phyloP scores from a whole-genome alignment of 2,113 vertebrate genomes.

The Hemibates koningsi region DNA sequence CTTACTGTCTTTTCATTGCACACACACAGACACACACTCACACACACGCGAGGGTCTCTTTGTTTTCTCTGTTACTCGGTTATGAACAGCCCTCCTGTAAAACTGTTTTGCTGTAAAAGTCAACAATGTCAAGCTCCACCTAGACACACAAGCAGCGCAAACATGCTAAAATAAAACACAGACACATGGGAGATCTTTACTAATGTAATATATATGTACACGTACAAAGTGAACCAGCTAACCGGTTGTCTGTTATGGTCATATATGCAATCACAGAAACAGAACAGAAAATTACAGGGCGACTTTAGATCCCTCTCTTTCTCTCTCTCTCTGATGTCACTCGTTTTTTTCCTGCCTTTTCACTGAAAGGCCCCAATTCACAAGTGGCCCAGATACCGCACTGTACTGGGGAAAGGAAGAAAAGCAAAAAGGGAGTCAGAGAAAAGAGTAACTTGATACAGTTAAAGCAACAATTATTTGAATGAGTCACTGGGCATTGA shows the following conservation, averaged over 20 bases:
- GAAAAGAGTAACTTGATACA: constrained; percentile 56
- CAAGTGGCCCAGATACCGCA: constrained; percentile 58
- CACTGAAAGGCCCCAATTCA: constrained; percentile 54
- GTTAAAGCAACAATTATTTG: constrained; percentile 67
- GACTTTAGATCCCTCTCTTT: constrained; percentile 8
- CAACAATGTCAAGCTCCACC: background rate
- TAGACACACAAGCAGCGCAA: background rate
- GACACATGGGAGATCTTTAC: background rate
- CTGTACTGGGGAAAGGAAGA: constrained; percentile 5
- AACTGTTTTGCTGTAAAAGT: background rate
- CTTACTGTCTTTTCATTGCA: background rate
- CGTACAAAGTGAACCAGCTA: background rate
- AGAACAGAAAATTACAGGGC: constrained; percentile 40
- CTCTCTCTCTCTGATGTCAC: constrained; percentile 40
- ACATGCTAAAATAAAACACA: background rate
- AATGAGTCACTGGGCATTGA: constrained; percentile 58
- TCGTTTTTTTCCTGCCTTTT: background rate
- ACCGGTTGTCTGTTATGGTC: background rate
- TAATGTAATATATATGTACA: background rate
- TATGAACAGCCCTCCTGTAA: background rate
- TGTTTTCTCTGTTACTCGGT: background rate
- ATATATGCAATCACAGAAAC: background rate
- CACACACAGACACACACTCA: background rate
- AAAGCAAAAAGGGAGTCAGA: constrained; percentile 22
- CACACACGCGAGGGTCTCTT: background rate